These are phyloP conservation scores for Odocoileus virginianus DNA, from an alignment of 2,113 vertebrate species.

Conservation along the genomic window DNA sequence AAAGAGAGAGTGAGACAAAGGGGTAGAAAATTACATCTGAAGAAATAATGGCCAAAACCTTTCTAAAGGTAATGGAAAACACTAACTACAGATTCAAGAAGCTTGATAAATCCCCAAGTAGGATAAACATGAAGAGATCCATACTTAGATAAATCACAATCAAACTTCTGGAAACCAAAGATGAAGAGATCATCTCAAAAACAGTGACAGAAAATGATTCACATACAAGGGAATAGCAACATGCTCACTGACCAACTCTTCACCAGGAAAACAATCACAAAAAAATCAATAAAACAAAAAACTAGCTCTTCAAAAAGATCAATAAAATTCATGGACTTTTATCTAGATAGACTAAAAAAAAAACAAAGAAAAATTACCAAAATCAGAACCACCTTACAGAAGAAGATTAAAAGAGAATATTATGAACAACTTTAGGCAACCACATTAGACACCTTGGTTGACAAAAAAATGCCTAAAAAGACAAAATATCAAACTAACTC, in stretches of 20 bases:
- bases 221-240: background rate
- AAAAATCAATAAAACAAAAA: background rate
- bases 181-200: background rate
- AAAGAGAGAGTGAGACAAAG: background rate
- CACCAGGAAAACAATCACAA: background rate
- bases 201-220: background rate
- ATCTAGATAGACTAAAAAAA: background rate
- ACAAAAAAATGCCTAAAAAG: slow-evolving; percentile 1
- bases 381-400: background rate
- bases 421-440: background rate
- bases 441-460: background rate
- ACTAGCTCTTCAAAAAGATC: background rate
- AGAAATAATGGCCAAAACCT: background rate
- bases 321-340: background rate
- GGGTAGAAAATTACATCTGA: background rate
- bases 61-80: background rate
- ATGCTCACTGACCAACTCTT: background rate
- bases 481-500: background rate
- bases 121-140: background rate
- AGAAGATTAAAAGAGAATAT: background rate
- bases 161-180: background rate
- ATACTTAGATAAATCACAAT: background rate
- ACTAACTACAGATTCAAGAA: background rate
- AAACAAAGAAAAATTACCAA: background rate
- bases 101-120: background rate